Conservation (phyloP, 2,113 vertebrate genomes). For the Burhinus bistriatus region DNA sequence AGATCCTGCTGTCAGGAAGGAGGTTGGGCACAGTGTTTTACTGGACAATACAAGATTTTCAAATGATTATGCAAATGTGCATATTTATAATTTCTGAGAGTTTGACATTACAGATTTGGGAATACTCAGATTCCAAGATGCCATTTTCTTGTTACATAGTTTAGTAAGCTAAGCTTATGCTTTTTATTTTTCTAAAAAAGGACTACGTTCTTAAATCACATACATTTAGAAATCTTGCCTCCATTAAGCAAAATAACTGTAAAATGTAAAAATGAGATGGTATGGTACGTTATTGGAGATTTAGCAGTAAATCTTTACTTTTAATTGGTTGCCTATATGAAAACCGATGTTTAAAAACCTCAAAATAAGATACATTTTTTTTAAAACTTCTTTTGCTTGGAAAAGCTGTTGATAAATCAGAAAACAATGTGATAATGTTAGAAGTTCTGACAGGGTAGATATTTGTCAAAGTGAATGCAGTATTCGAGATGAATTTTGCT, state of each 20-base stretch:
- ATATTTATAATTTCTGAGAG: neutral
- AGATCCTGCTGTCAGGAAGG: neutral
- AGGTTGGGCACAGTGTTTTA: neutral
- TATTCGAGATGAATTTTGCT: neutral
- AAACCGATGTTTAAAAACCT: neutral
- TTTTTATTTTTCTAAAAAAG: neutral
- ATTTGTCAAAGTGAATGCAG: neutral
- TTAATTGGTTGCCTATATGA: neutral
- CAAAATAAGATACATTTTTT: neutral
- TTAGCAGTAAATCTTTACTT: neutral
- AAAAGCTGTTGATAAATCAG: neutral
- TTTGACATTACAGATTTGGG: neutral
- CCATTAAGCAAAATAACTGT: neutral
- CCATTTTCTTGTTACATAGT: neutral
- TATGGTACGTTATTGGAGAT: neutral
- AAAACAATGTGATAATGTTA: neutral
- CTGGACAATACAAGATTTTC: neutral
- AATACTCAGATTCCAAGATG: neutral
- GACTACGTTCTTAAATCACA: neutral
- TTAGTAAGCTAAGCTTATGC: neutral
- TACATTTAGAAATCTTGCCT: neutral
- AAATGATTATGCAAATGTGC: neutral
- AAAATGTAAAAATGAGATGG: neutral
- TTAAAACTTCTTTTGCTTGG: neutral
- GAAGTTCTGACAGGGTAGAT: neutral